Conservation (phyloP, 35 echinoderm and acorn worm genomes). For the Patiria miniata region DNA sequence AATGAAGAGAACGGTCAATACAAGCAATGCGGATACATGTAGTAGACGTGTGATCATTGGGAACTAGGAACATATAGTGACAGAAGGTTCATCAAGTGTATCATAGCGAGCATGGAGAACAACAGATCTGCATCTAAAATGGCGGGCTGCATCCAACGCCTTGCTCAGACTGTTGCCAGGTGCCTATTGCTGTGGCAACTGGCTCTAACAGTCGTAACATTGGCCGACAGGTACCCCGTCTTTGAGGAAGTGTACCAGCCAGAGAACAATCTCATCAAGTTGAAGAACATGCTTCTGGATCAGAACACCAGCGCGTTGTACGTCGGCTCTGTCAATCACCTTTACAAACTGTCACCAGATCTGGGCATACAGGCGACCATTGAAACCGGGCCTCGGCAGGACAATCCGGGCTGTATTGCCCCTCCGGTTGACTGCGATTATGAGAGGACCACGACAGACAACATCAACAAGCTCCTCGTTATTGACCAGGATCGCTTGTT, state of each 20-base stretch:
- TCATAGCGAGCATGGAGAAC: too few species aligned
- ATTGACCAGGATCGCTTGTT: constrained; percentile 48
- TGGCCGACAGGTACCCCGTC: background rate
- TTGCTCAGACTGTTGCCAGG: background rate
- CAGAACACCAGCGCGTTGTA: constrained; percentile 39
- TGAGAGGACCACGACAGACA: constrained; percentile 44
- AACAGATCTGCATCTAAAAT: background rate
- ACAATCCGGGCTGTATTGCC: constrained; percentile 59
- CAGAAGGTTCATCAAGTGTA: too few species aligned
- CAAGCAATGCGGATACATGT: too few species aligned
- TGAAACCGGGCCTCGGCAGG: constrained; percentile 64
- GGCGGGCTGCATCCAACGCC: background rate
- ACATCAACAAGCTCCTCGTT: constrained; percentile 83
- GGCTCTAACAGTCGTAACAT: background rate
- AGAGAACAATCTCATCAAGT: constrained; percentile 28
- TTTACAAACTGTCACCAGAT: constrained; percentile 77
- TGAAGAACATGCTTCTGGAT: constrained; percentile 76
- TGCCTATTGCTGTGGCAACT: background rate
- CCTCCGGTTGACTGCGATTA: constrained; percentile 35
- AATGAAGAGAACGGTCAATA: too few species aligned
- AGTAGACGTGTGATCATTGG: too few species aligned
- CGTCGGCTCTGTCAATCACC: constrained; percentile 74
- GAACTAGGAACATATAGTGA: too few species aligned
- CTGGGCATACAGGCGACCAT: constrained; percentile 26
- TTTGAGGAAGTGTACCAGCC: constrained; percentile 12